Evolutionary conservation across 2,888 invertebrate species (phyloP).

Genomic region (Theristus sp.): DNA sequence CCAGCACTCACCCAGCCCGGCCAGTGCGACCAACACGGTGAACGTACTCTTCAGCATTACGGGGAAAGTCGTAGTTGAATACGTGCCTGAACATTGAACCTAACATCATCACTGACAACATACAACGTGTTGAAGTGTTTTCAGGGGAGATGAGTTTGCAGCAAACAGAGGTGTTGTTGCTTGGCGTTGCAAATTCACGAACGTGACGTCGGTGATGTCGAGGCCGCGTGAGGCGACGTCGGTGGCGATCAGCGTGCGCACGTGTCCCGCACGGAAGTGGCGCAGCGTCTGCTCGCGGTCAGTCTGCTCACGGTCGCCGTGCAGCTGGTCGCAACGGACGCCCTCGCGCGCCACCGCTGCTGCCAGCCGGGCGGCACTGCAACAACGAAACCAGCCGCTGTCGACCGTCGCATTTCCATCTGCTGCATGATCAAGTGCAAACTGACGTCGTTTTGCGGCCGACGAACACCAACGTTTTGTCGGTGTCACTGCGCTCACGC

Average conservation of each 20-base stretch:
- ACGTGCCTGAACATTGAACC: constrained; percentile 43
- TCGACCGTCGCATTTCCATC: too few species aligned
- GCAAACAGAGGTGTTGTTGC: too few species aligned
- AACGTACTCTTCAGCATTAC: constrained; percentile 83
- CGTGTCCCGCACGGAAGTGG: constrained; percentile 28
- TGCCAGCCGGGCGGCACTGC: neutral
- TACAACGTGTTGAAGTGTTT: too few species aligned
- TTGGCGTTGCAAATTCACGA: too few species aligned
- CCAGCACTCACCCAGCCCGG: constrained; percentile 49
- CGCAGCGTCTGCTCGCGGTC: neutral
- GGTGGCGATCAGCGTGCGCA: constrained; percentile 69
- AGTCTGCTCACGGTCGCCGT: neutral
- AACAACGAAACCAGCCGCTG: too few species aligned
- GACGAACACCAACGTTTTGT: constrained; percentile 7
- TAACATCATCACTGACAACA: too few species aligned
- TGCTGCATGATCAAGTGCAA: too few species aligned
- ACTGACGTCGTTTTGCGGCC: constrained; percentile 12
- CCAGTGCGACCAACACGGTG: constrained; percentile 90
- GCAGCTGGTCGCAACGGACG: neutral
- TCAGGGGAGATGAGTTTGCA: too few species aligned
- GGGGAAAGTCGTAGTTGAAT: constrained; percentile 76
- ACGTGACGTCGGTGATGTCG: constrained; percentile 44
- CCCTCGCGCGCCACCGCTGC: neutral
- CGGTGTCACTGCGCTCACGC: neutral
- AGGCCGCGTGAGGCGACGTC: constrained; percentile 86